Percentiles rank a stretch among this genome's conserved stretches.
Conservation (phyloP, 2,797 vertebrate genomes). For the Sparus aurata region DNA sequence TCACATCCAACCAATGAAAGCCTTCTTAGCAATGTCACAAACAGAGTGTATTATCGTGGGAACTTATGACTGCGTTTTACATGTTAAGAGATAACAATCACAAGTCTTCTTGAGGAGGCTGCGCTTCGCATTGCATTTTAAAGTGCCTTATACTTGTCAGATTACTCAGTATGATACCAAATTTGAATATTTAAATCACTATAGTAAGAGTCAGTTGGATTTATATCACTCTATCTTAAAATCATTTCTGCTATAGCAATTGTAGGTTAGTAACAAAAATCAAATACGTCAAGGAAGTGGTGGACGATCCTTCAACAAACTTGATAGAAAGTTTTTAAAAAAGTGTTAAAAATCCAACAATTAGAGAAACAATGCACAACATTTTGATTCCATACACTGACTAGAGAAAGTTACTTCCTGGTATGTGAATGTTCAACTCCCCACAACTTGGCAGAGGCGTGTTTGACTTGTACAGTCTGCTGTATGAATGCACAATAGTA, state of each 20-base stretch:
- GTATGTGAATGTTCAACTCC: neutral
- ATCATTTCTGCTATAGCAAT: neutral
- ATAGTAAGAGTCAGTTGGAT: neutral
- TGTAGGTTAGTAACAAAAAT: neutral
- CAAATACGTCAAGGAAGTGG: neutral
- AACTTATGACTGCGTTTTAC: neutral
- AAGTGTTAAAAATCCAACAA: neutral
- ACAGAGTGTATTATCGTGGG: neutral
- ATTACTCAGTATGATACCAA: neutral
- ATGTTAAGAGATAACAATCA: neutral
- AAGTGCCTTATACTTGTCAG: neutral
- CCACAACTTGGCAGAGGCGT: neutral
- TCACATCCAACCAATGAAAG: neutral
- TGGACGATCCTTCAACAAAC: neutral
- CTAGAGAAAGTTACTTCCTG: constrained; percentile 17
- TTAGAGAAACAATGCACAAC: neutral
- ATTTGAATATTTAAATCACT: neutral
- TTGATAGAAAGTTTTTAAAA: too few relatives aligned
- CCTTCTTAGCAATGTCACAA: neutral
- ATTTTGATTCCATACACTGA: constrained; percentile 1
- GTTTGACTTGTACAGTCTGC: neutral
- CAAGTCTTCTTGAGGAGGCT: neutral
- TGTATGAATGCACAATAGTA: constrained; percentile 14
- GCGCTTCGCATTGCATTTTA: neutral
- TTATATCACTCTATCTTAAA: neutral